These are phyloP conservation scores for Laupala kohalensis DNA, from an alignment of 1,140 invertebrate species.

Conservation along the genomic window DNA sequence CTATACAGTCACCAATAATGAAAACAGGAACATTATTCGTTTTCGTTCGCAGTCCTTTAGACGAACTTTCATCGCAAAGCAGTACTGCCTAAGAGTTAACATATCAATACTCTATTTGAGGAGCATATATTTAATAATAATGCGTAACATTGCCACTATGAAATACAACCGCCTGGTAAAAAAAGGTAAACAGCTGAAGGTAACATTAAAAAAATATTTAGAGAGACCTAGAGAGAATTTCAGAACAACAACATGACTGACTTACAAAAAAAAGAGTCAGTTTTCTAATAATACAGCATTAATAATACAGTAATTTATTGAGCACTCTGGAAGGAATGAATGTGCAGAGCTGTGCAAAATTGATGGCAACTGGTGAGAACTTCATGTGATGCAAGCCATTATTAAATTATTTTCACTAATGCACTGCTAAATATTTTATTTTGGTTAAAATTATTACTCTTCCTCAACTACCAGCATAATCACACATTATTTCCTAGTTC, in stretches of 20 bases:
- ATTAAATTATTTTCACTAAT: slow-evolving; percentile 4
- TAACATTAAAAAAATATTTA: slow-evolving; percentile 2
- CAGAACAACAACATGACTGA: slow-evolving; percentile 8
- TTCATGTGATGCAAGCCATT: slow-evolving; percentile 1
- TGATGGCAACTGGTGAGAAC: slow-evolving; percentile 2
- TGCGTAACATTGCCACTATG: neutral
- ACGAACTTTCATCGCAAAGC: neutral
- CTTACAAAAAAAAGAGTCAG: slow-evolving; percentile 4
- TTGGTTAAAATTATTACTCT: slow-evolving; percentile 8
- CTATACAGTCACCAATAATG: neutral
- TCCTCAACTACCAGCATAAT: neutral
- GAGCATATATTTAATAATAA: neutral
- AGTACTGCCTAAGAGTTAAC: neutral
- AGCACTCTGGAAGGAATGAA: slow-evolving; percentile 13
- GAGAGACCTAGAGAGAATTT: slow-evolving; percentile 7
- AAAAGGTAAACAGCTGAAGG: neutral
- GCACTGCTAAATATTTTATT: slow-evolving; percentile 6
- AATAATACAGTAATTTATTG: slow-evolving; percentile 9
- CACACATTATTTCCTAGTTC: neutral
- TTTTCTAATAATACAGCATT: slow-evolving; percentile 3
- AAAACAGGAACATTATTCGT: neutral
- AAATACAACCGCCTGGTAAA: neutral
- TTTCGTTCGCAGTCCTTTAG: neutral
- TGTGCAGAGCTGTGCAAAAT: slow-evolving; percentile 8
- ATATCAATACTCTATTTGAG: neutral